Conservation (phyloP, 2,113 vertebrate species). For the Narcine bancroftii region DNA sequence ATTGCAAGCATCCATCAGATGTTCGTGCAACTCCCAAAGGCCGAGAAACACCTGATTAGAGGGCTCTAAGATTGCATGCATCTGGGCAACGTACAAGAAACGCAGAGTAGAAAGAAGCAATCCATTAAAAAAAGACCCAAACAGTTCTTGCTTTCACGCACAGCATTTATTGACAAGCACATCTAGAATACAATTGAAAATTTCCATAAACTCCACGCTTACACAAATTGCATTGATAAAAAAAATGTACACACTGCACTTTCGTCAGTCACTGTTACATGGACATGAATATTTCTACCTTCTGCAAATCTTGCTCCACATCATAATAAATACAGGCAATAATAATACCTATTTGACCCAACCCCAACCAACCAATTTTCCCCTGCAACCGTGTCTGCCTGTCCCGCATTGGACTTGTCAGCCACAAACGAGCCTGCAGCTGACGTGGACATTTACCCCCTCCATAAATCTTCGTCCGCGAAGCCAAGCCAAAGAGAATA, state of each 20-base stretch:
- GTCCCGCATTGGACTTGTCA: no score
- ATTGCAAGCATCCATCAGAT: background rate
- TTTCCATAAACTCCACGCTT: background rate
- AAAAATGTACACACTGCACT: background rate
- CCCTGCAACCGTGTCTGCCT: no score
- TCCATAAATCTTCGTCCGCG: no score
- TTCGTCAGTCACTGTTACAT: background rate
- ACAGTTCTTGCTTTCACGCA: background rate
- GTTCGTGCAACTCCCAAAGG: background rate
- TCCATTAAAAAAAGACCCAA: background rate
- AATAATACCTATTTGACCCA: background rate
- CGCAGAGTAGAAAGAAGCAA: background rate
- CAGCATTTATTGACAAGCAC: background rate
- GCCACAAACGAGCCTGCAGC: no score
- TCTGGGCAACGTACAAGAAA: background rate
- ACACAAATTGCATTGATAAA: background rate
- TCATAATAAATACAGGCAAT: slow-evolving; percentile 10
- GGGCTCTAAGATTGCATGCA: background rate
- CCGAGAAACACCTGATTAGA: background rate
- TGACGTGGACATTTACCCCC: no score
- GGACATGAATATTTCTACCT: background rate
- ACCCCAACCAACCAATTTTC: no score
- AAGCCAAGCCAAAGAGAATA: no score
- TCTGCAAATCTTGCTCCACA: background rate
- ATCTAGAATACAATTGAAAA: background rate